Base-by-base conservation (phyloP, 2,888 invertebrate species). In the Stenolophus ochropezus region DNA sequence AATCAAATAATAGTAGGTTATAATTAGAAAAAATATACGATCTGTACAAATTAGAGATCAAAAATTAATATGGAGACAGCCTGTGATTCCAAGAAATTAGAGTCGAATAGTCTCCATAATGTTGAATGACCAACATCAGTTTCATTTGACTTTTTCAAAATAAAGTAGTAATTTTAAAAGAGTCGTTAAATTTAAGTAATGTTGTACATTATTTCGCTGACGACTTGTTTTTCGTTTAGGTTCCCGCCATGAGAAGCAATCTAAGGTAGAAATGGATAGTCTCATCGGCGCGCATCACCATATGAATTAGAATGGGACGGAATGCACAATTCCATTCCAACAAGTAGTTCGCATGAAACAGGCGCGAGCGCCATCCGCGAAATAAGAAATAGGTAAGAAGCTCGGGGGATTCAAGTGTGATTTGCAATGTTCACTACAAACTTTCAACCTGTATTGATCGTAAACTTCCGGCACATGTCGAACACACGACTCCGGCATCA, bases 391-490 rank as follows among this genome's bases (percentile, higher is more conserved):
- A 56, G 75, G 75, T 53, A 51, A 51, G 33, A 75, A 47, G 27
- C 75, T 27, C 75, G 5, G 18, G 51, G 53, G 75, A 75, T 25
- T 53, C 27, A 51, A 75, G 53, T 75, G 75, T 75, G 78, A 78
- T 78, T 78, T 78, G 78, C 69, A 78, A 69, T 69, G 78, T 78
- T 78, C 78, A 78, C 23, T 65, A 69, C 65, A 78, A 78, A 65
- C 78, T 78, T 78, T 78, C 78, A 78, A 78, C 65, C 56, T 65
- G 78, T 78, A 78, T 78, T 78, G 78, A 78, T 78, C 75, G 75
- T 47, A 47, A 49, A 73, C n/a, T 73, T 73, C 42, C n/a, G 49
- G 49, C 73, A 73, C 73, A 73, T 73, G 73, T 73, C 73, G 11
- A 18, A 47, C 20, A 73, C 49, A 49, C 49, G 23, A 73, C 47